Conservation (phyloP, 2,888 invertebrate species). For the Orchesellides sinensis region DNA sequence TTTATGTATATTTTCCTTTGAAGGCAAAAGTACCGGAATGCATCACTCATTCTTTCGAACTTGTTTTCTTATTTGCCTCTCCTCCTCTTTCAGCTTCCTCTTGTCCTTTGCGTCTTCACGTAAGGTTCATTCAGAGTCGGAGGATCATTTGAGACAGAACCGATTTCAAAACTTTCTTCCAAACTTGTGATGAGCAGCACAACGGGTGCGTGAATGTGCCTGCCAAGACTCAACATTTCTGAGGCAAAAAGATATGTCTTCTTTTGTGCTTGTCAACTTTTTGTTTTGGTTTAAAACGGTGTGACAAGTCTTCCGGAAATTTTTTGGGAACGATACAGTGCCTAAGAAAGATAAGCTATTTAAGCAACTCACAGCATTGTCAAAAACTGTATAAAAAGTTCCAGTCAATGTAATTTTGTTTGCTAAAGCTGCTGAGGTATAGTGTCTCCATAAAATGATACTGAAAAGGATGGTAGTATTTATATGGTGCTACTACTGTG, state of each 20-base stretch:
- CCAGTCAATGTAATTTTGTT: background rate
- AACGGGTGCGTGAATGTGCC: background rate
- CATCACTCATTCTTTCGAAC: conserved; percentile 52
- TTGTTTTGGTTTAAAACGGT: conserved; percentile 15
- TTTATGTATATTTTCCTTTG: conserved; percentile 26
- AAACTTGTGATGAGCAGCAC: background rate
- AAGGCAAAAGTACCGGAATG: conserved; percentile 50
- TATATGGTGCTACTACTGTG: background rate
- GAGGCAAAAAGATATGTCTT: conserved; percentile 1
- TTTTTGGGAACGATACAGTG: conserved; percentile 11
- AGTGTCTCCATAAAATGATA: background rate
- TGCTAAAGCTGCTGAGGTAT: background rate
- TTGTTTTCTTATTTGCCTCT: conserved; percentile 37
- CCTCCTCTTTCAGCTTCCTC: background rate
- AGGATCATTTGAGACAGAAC: conserved; percentile 27
- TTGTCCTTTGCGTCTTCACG: conserved; percentile 33
- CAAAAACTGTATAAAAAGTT: background rate
- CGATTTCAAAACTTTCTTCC: conserved; percentile 18
- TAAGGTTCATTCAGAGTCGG: conserved; percentile 30
- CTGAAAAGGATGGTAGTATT: no score
- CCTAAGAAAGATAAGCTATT: no score
- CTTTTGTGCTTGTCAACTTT: conserved; percentile 31
- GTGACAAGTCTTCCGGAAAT: conserved; percentile 30
- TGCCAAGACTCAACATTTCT: background rate
- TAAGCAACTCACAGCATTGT: background rate